These are phyloP conservation scores for Pungitius pungitius DNA, from an alignment of 2,113 vertebrate species.

Conservation along the genomic window DNA sequence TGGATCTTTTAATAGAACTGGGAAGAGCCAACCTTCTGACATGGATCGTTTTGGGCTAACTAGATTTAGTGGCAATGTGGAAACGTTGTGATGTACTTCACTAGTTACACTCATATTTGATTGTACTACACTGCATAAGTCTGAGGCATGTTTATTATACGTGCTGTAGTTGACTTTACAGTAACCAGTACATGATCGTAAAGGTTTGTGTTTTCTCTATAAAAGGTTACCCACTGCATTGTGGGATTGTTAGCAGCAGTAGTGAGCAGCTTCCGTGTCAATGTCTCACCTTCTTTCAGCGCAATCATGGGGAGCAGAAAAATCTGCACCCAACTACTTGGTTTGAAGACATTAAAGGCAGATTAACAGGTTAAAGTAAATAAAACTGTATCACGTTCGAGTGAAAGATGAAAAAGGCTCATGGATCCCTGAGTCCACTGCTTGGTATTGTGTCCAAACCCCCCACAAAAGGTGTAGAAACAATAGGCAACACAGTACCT, in stretches of 20 bases:
- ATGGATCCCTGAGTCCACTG: constrained; percentile 29
- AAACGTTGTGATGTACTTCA: not conserved
- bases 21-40: not conserved
- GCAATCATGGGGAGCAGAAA: constrained; percentile 37
- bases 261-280: constrained; percentile 6
- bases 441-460: constrained; percentile 17
- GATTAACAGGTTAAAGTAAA: constrained; percentile 17
- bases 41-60: not conserved
- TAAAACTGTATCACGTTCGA: not conserved
- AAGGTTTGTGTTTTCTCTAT: not conserved
- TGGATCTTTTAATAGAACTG: not conserved
- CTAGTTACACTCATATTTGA: not conserved
- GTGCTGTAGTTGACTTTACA: not conserved
- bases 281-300: constrained; percentile 6
- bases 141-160: not conserved
- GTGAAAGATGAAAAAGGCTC: constrained; percentile 28
- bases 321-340: constrained; percentile 28
- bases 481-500: not conserved
- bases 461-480: constrained; percentile 11
- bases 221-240: not conserved
- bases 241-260: not conserved
- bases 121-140: not conserved
- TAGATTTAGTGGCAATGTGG: not conserved
- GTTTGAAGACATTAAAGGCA: constrained; percentile 52
- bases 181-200: not conserved